Evolutionary conservation across 2,888 invertebrate genomes (phyloP).

Genomic region (Drosophila subquinaria): DNA sequence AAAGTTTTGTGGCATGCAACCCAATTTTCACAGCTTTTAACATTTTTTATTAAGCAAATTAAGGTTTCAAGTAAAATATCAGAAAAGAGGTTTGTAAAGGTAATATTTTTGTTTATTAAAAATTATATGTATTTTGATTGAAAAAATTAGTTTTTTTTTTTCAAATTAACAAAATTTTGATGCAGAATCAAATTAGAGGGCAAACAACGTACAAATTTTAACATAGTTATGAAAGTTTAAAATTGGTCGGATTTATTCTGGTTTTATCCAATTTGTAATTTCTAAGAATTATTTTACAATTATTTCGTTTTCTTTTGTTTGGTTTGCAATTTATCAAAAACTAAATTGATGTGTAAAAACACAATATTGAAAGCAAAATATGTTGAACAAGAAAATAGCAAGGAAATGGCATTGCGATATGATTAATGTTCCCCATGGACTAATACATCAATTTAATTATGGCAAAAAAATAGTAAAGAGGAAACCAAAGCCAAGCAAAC

Average conservation of each 20-base stretch:
- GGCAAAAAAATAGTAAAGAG: constrained; percentile 15
- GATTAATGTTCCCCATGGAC: constrained; percentile 52
- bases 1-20: constrained; percentile 39
- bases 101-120: too few relatives aligned
- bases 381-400: constrained; percentile 20
- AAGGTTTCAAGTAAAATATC: not conserved
- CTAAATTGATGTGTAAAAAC: not conserved
- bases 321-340: constrained; percentile 13
- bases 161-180: too few relatives aligned
- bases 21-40: constrained; percentile 11
- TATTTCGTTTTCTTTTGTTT: not conserved
- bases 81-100: too few relatives aligned
- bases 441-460: constrained; percentile 74
- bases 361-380: not conserved
- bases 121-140: too few relatives aligned
- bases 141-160: too few relatives aligned
- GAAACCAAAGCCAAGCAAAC: constrained; percentile 43
- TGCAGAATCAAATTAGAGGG: too few relatives aligned
- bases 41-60: not conserved
- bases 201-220: too few relatives aligned
- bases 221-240: too few relatives aligned
- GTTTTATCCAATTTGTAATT: not conserved
- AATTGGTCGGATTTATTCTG: too few relatives aligned
- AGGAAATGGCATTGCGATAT: constrained; percentile 30
- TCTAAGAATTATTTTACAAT: not conserved